Evolutionary conservation across 2,113 vertebrate species (phyloP), one percentile per base, ranked within the genome.

Genomic region (Erythrolamprus reginae): DNA sequence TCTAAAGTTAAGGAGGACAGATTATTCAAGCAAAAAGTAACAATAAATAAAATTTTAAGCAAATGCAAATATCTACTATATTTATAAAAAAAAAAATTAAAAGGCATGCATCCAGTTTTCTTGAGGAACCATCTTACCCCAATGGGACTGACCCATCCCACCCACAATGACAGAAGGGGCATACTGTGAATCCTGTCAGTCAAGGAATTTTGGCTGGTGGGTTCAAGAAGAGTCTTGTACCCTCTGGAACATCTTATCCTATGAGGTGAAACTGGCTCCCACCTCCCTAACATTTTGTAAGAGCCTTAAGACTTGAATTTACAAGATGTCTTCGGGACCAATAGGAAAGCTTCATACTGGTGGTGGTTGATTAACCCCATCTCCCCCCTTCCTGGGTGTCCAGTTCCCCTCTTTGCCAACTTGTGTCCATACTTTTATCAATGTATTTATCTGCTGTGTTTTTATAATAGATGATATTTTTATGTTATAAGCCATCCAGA

Each of bases 21-120:
- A 53, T 47, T 84, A 48, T 48, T 28, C 56, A 48, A 89, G 4
- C 15, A 84, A 4, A 42, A 45, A 15, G 10, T 58, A 55, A 82
- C 17, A 38, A 52, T 52, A 15, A 95, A 89, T 87, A 94, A 51
- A 2, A 3, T 53, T 86, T 82, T 92, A 51, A 0, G 70, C 93
- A 77, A 23, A 65, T 92, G 87, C 10, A 89, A 89, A 89, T 83
- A 82, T 42, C 3, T 9, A 90, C 5, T 45, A 45, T 45, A 45
- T 45, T 93, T 38, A 77, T 83, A 42, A 83, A 26, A 26, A 26
- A 26, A 24, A 10, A 9, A 5, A 38, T 77, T 38, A 19, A n/a
- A n/a, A 4, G 58, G 28, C 26, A 65, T 65, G 28, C 26, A 13
- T 65, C 58, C 28, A 65, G 12, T 65, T 17, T 45, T 45, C 38